phyloP scores from a whole-genome alignment of 2,797 vertebrate genomes.

The Pseudotriccus pelzelni region DNA sequence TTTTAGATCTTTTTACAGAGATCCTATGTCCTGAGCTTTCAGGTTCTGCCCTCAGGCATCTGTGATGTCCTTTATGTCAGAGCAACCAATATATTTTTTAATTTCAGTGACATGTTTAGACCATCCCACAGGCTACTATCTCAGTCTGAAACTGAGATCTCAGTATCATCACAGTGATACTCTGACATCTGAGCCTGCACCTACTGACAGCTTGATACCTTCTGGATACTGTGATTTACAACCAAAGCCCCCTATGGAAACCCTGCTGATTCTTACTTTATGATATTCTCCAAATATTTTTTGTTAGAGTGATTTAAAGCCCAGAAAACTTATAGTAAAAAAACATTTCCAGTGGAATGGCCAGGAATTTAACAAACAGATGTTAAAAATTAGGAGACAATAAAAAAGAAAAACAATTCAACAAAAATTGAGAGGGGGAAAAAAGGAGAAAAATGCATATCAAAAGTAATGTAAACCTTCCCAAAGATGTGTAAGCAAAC shows the following conservation, averaged over 20 bases:
- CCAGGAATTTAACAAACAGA: not conserved
- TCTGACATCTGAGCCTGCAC: not conserved
- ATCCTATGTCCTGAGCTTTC: not conserved
- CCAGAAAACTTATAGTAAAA: not conserved
- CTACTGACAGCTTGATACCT: not conserved
- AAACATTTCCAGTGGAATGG: not conserved
- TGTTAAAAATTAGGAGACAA: not conserved
- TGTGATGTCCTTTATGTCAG: not conserved
- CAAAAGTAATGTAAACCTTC: not conserved
- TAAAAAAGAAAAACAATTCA: not conserved
- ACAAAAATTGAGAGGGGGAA: not conserved
- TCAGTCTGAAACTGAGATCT: not conserved
- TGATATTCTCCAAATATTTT: not conserved
- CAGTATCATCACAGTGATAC: not conserved
- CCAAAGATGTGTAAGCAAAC: not conserved
- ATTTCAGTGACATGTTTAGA: not conserved
- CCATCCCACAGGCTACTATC: not conserved
- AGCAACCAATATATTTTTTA: not conserved
- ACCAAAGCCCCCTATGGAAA: not conserved
- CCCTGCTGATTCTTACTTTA: not conserved
- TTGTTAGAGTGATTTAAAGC: not conserved
- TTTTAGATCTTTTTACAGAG: not conserved
- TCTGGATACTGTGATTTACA: not conserved
- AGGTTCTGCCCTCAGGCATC: not conserved
- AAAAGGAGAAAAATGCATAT: not conserved